These are phyloP conservation scores for Atherinosoma microstoma DNA, from an alignment of 2,797 vertebrate genomes.

Conservation along the genomic window DNA sequence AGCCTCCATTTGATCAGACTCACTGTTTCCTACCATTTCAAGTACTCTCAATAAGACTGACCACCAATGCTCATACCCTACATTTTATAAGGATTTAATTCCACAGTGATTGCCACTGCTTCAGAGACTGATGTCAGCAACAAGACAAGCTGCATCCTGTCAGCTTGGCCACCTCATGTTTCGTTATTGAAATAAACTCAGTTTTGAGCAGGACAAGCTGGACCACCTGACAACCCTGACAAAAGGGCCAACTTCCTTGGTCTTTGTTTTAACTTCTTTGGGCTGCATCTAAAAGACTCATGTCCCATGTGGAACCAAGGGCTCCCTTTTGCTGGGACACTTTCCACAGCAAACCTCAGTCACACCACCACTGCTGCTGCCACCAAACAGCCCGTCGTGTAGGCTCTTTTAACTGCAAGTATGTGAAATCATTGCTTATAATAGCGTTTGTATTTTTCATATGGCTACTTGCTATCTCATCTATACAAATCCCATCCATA, in stretches of 20 bases:
- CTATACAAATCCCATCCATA: slow-evolving; percentile 38
- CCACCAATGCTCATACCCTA: slow-evolving; percentile 34
- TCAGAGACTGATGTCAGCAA: slow-evolving; percentile 53
- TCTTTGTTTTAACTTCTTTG: slow-evolving; percentile 47
- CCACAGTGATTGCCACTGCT: slow-evolving; percentile 39
- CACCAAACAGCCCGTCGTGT: slow-evolving; percentile 45
- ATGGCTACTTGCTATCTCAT: slow-evolving; percentile 42
- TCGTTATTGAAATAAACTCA: slow-evolving; percentile 46
- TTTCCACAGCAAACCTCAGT: slow-evolving; percentile 71
- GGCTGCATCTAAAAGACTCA: slow-evolving; percentile 39
- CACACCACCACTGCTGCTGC: slow-evolving; percentile 66
- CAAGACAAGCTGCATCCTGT: slow-evolving; percentile 42
- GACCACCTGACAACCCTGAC: slow-evolving; percentile 24
- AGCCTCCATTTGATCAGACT: slow-evolving; percentile 23
- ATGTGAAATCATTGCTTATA: slow-evolving; percentile 45
- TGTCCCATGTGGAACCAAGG: slow-evolving; percentile 66
- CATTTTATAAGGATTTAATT: slow-evolving; percentile 53
- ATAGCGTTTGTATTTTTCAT: slow-evolving; percentile 40
- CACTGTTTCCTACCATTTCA: slow-evolving; percentile 43
- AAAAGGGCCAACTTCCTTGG: slow-evolving; percentile 38
- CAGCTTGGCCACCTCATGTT: slow-evolving; percentile 44
- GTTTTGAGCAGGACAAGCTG: slow-evolving; percentile 27
- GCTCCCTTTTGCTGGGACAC: slow-evolving; percentile 61
- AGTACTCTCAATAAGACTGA: slow-evolving; percentile 21
- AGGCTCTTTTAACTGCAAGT: slow-evolving; percentile 42